phyloP scores from a whole-genome alignment of 2,797 vertebrate genomes.

The Myotis planiceps region DNA sequence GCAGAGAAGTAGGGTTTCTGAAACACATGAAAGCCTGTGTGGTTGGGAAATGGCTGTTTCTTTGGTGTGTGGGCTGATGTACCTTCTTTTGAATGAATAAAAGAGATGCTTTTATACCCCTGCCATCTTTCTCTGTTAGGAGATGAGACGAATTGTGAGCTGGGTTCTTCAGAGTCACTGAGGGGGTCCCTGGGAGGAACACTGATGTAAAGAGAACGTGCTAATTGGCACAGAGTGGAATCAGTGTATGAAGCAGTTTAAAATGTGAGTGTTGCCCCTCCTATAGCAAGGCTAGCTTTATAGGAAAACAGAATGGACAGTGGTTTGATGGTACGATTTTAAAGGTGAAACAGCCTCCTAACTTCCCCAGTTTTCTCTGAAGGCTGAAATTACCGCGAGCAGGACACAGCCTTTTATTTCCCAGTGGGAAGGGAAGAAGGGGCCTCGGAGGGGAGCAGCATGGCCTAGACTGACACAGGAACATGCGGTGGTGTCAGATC shows the following conservation, averaged over 20 bases:
- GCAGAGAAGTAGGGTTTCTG: background rate
- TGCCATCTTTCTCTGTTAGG: background rate
- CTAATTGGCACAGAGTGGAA: background rate
- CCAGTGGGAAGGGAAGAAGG: background rate
- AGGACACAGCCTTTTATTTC: constrained; percentile 16
- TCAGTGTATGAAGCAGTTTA: background rate
- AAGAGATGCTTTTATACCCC: background rate
- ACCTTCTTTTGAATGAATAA: background rate
- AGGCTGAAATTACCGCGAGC: background rate
- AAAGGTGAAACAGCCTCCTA: background rate
- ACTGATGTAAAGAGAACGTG: background rate
- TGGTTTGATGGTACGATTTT: background rate
- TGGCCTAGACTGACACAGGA: background rate
- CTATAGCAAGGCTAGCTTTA: background rate
- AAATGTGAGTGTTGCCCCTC: background rate
- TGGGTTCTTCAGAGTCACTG: background rate
- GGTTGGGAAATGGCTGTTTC: background rate
- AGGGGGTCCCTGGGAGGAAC: background rate
- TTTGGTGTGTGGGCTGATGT: background rate
- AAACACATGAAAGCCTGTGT: background rate
- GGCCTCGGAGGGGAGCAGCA: background rate
- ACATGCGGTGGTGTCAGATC: background rate
- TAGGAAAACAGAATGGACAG: background rate
- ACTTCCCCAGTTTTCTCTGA: background rate
- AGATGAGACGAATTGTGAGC: background rate